Evolutionary conservation across 1,140 invertebrate species (phyloP).

Genomic region (Bombus confusus): DNA sequence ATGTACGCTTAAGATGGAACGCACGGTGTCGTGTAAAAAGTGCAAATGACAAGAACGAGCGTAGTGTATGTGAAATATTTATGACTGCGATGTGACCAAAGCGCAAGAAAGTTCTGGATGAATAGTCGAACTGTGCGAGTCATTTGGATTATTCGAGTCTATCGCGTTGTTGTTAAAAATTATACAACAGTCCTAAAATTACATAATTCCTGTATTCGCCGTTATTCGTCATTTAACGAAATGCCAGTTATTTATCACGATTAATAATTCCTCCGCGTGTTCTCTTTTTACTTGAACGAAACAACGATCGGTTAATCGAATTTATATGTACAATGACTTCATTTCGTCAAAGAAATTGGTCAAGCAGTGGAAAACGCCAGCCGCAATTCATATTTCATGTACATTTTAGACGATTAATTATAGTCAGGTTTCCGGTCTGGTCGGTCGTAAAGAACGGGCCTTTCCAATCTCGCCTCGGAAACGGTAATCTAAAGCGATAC

Average conservation of each 20-base stretch:
- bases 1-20: too few species aligned
- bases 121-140: background rate
- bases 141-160: background rate
- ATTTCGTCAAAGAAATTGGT: background rate
- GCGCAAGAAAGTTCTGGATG: background rate
- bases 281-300: background rate
- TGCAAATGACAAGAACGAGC: background rate
- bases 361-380: background rate
- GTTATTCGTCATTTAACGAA: background rate
- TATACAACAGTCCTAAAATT: background rate
- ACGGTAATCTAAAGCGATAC: conserved; percentile 53
- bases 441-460: conserved; percentile 20
- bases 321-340: background rate
- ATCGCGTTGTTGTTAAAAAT: background rate
- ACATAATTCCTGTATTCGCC: too few species aligned
- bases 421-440: conserved; percentile 18
- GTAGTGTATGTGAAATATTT: background rate
- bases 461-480: conserved; percentile 42
- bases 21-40: too few species aligned
- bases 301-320: background rate
- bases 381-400: conserved; percentile 4
- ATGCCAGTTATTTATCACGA: background rate
- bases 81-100: background rate
- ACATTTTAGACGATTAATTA: conserved; percentile 46
- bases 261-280: background rate